Conservation (phyloP, 1,140 invertebrate genomes). For the Pectinophora gossypiella region DNA sequence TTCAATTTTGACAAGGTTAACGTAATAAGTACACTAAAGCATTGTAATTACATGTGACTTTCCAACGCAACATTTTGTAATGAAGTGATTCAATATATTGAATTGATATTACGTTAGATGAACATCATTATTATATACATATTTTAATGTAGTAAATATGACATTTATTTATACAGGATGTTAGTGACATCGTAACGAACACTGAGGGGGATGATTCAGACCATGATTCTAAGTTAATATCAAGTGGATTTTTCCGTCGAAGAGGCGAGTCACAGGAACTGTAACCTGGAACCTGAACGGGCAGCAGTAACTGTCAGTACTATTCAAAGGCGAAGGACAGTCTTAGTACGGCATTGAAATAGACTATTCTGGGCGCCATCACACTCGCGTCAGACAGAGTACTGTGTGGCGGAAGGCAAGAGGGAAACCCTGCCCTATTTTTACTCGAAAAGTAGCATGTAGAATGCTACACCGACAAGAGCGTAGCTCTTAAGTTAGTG, state of each 20-base stretch:
- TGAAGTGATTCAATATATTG: neutral
- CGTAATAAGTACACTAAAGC: slow-evolving; percentile 38
- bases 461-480: too few relatives aligned
- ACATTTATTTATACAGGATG: neutral
- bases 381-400: too few relatives aligned
- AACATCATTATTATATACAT: neutral
- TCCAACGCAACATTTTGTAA: slow-evolving; percentile 18
- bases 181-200: neutral
- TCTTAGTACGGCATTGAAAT: too few relatives aligned
- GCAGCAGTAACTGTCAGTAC: too few relatives aligned
- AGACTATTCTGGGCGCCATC: too few relatives aligned
- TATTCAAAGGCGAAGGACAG: too few relatives aligned
- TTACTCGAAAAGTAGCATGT: too few relatives aligned
- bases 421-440: too few relatives aligned
- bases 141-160: neutral
- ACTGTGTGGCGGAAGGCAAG: too few relatives aligned
- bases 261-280: too few relatives aligned
- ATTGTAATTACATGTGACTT: slow-evolving; percentile 31
- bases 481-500: too few relatives aligned
- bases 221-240: neutral
- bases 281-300: too few relatives aligned
- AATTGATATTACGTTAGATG: neutral
- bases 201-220: neutral
- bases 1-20: slow-evolving; percentile 48
- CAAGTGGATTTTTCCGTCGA: neutral